These are phyloP conservation scores for Macheiramphus alcinus DNA, from an alignment of 2,113 vertebrate genomes.

Conservation along the genomic window DNA sequence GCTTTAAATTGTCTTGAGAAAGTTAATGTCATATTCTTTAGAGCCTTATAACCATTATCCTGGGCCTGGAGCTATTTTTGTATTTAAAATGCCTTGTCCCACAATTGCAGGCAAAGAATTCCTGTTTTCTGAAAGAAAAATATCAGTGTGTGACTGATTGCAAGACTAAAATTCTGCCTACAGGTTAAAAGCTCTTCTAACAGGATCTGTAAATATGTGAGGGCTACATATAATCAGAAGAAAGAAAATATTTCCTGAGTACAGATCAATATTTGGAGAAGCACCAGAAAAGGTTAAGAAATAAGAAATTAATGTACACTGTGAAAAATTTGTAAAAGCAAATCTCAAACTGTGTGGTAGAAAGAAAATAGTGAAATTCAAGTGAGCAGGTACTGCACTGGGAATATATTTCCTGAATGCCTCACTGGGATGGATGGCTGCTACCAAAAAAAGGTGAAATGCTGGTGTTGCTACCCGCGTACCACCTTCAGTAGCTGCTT, in stretches of 20 bases:
- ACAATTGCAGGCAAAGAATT: not conserved
- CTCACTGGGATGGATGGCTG: accelerated
- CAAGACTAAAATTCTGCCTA: not conserved
- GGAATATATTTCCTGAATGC: not conserved
- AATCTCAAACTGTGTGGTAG: not conserved
- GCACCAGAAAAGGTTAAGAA: not conserved
- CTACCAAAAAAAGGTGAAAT: not conserved
- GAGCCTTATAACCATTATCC: not conserved
- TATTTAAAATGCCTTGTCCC: not conserved
- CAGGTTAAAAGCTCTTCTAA: not conserved
- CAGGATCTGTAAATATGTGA: not conserved
- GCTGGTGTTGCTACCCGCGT: not conserved
- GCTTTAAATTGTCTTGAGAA: not conserved
- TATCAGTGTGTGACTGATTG: not conserved
- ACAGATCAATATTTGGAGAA: not conserved
- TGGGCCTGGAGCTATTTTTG: not conserved
- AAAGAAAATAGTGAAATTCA: not conserved
- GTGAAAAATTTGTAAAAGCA: not conserved
- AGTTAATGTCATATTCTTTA: not conserved
- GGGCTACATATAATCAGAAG: not conserved
- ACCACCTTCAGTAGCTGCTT: not conserved
- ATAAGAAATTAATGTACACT: not conserved
- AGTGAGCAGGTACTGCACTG: not conserved
- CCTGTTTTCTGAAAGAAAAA: not conserved
- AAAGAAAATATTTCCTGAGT: not conserved